Evolutionary conservation across 1,140 invertebrate species (phyloP), one percentile per base, ranked within the genome.

Genomic region (Eumaeus atala): DNA sequence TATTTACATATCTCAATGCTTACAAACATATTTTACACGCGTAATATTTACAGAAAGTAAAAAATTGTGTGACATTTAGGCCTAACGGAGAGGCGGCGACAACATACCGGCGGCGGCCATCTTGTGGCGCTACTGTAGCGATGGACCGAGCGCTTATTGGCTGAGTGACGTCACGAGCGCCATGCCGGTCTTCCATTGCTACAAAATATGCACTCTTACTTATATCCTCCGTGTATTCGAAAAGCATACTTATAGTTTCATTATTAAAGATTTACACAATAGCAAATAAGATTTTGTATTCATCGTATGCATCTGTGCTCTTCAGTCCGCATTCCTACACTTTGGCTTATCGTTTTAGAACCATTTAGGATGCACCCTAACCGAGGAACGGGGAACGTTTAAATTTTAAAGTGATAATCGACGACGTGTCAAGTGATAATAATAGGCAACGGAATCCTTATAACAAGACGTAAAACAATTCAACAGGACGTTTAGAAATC

Each of bases 311-410:
- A 73, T 70, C 73, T 74, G 75, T 74, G 70, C 70, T 77, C 62
- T 71, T 81, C 72, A 67, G 72, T 61, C 77, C 75, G 76, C 82
- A 84, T 86, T 86, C 80, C 76, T 79, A 66, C 59, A 67, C 71
- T 72, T 64, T 63, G 70, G 74, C 67, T 84, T 84, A 79, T 84
- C 73, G 70, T 67, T 77, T 80, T 74, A 59, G 74, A 77, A 71
- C 70, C 76, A 79, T 84, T 83, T 83, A 79, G 67, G 73, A 84
- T 83, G 78, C 77, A 81, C 73, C 77, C 75, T 81, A 77, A 82
- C 81, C 73, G 72, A 65, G 66, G 64, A 58, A 72, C 53, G 73
- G 74, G 73, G 70, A 70, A 66, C 66, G 68, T 72, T 80, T 75
- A 67, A 74, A 79, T 68, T 77, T 67, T 64, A 70, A 73, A 73